Evolutionary conservation across 2,113 vertebrate species (phyloP), one percentile per base, ranked within the genome.

Genomic region (Poicephalus gulielmi): DNA sequence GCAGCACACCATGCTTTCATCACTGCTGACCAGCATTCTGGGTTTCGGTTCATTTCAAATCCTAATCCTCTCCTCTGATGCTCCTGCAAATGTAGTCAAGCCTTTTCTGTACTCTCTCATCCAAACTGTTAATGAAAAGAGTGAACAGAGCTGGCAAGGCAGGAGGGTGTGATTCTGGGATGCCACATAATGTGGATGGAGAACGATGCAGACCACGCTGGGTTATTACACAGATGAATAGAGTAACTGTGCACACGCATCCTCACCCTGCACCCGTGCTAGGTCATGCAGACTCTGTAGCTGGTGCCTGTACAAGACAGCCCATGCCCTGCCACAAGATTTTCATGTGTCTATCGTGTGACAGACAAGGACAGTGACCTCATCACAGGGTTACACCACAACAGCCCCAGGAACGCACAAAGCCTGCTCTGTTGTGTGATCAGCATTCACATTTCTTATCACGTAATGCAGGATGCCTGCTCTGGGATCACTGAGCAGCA

Each of bases 261-360:
- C 47, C 55, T 39, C 23, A 7, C 33, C 52, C n/a, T 11, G 53
- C 73, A 5, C 7, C 53, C 31, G 6, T 1, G 13, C 52, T 9
- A 31, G 35, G 52, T 24, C 70, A 15, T 6, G 2, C 7, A 47
- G 35, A 43, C 33, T 12, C 43, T 9, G 24, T n/a, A n/a, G 67
- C 31, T 4, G 25, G 20, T 50, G 63, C 35, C 62, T 4, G 2
- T 17, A 6, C 15, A 11, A 16, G 4, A 19, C 62, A 6, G 5
- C n/a, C 49, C 62, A 9, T n/a, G 25, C 73, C 37, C 44, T 35
- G 37, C 53, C 64, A 66, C 6, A 3, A 5, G 2, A 22, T 17
- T 31, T 41, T 16, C 49, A 35, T 2, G 1, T 13, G 35, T 12
- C 75, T 8, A 0, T 28, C 2, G 1, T 23, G n/a, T n/a, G 67